These are phyloP conservation scores for Sapajus apella DNA, from an alignment of 2,113 vertebrate species.

Conservation along the genomic window DNA sequence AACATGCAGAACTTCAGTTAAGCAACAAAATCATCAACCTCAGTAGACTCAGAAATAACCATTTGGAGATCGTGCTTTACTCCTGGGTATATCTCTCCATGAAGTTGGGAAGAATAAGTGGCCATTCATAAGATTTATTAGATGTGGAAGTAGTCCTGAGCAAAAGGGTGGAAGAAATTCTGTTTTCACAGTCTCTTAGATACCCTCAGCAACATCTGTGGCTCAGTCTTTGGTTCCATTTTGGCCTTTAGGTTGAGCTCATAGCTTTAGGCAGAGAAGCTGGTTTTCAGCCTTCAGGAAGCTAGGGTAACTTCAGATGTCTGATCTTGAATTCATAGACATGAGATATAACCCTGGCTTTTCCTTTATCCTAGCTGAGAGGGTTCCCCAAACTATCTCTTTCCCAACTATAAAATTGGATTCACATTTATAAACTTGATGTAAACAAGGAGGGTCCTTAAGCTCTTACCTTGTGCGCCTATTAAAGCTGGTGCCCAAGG, in stretches of 20 bases:
- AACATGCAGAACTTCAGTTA: slow-evolving; percentile 77
- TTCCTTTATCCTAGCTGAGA: background rate
- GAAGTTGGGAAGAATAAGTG: background rate
- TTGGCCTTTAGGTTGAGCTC: background rate
- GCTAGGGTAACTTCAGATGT: background rate
- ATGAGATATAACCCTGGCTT: background rate
- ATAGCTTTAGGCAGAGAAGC: background rate
- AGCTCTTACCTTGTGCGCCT: background rate
- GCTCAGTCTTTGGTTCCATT: background rate
- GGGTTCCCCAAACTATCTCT: background rate
- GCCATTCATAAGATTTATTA: background rate
- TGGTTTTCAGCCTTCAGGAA: background rate
- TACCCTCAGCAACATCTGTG: background rate
- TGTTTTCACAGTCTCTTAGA: background rate
- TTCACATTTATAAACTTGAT: background rate
- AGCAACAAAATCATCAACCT: slow-evolving; percentile 57
- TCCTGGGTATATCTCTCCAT: slow-evolving; percentile 5
- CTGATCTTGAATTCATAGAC: background rate
- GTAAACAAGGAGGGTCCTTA: background rate
- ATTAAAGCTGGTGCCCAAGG: background rate
- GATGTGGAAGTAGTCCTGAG: background rate
- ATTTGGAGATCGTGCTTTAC: background rate
- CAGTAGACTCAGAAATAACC: slow-evolving; percentile 58
- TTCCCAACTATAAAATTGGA: background rate
- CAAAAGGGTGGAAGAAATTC: slow-evolving; percentile 17